These are phyloP conservation scores for Pomatostomus ruficeps DNA, from an alignment of 2,113 vertebrate species.

Conservation along the genomic window DNA sequence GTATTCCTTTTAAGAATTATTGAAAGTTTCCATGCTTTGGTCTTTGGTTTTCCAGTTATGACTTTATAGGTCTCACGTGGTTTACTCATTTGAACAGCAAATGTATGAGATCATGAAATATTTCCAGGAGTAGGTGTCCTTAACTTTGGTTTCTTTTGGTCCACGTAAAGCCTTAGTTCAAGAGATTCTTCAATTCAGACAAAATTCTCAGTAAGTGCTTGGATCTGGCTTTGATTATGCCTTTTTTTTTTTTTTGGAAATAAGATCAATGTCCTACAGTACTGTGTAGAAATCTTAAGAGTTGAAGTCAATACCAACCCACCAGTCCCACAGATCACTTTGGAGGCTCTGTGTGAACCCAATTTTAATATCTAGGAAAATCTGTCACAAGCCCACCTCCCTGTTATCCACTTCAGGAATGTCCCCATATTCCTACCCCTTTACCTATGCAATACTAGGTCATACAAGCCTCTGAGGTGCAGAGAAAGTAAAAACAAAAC, in stretches of 20 bases:
- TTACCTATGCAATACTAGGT: neutral
- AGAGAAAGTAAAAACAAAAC: conserved; percentile 26
- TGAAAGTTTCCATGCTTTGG: neutral
- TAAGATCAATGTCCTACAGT: neutral
- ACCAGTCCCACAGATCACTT: neutral
- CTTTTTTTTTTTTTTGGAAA: neutral
- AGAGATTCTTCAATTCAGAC: neutral
- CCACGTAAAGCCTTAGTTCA: neutral
- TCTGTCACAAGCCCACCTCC: neutral
- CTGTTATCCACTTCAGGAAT: neutral
- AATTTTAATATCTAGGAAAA: neutral
- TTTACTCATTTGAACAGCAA: neutral
- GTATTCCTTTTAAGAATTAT: neutral
- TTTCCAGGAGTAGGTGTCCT: neutral
- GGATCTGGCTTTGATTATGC: neutral
- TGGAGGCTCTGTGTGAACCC: neutral
- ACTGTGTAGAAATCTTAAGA: neutral
- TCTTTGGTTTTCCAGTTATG: neutral
- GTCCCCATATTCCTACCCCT: neutral
- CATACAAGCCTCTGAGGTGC: neutral
- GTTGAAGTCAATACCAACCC: neutral
- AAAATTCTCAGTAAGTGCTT: neutral
- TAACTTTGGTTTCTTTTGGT: fast-evolving
- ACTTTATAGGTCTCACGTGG: neutral
- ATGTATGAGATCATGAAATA: neutral